Evolutionary conservation across 2,888 invertebrate genomes (phyloP), one percentile per base, ranked within the genome.

Genomic region (Steromphala cineraria): DNA sequence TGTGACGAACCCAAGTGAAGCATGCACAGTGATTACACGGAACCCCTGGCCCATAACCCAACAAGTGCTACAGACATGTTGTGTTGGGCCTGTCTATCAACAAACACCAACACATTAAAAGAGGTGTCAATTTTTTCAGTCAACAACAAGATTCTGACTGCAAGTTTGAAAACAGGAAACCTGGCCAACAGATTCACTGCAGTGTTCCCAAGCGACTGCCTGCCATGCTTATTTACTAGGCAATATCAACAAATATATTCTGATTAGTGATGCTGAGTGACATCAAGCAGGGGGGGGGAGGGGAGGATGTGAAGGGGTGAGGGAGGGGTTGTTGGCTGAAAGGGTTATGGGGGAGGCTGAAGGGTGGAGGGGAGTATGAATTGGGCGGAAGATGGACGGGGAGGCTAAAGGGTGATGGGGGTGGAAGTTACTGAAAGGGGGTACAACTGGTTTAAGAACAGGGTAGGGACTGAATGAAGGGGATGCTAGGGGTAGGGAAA

Each of bases 51-150:
- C n/a, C 36, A 19, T 10, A 40, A 24, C 62, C 62, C 62, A 62
- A 62, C 62, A 62, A 36, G 40, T 71, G 71, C 71, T 17, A 24
- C 19, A 46, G 36, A 46, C 28, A 28, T 52, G 79, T 52, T 79
- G 71, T 67, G 67, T 19, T 56, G 67, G 67, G 36, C 28, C 24
- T 53, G 21, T 67, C 67, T 52, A 40, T 75, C 80, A 80, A 80
- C 80, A 80, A 56, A 75, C 62, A 52, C 46, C 55, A 31, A 19
- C 24, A 46, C 53, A 75, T 75, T 53, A 80, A 80, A 80, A 55
- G 75, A 56, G 62, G 55, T 55, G 80, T 55, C 75, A 80, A 80
- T 80, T 80, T 80, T 80, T 55, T 80, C 80, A 80, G 75, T 80
- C 80, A 80, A 80, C 80, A 80, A 80, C 21, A 17, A 15, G 3